These are phyloP conservation scores for Pelodytes ibericus DNA, from an alignment of 2,797 vertebrate genomes.

Conservation along the genomic window DNA sequence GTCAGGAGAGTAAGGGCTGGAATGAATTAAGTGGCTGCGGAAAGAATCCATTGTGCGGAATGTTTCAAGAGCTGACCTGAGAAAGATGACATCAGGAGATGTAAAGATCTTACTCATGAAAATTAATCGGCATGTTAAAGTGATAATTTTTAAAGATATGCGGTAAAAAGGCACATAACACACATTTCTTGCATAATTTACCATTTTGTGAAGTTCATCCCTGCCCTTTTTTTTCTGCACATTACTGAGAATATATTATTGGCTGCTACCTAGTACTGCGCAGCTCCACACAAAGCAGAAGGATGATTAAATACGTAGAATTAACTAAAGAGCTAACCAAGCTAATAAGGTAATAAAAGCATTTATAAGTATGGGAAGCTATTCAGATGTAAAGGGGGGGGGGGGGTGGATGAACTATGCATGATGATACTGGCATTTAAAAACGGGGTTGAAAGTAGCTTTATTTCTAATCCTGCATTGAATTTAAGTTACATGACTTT, in stretches of 20 bases:
- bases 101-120: constrained; percentile 60
- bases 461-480: too few relatives aligned
- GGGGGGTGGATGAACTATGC: too few relatives aligned
- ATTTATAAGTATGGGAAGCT: too few relatives aligned
- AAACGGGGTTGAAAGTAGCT: too few relatives aligned
- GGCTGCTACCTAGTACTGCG: background rate
- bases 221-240: constrained; percentile 41
- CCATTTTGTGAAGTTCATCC: constrained; percentile 58
- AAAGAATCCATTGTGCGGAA: constrained; percentile 63
- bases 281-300: background rate
- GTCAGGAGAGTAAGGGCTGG: constrained; percentile 59
- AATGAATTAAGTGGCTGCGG: constrained; percentile 66
- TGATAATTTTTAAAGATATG: constrained; percentile 66
- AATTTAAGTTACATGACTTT: too few relatives aligned
- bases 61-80: constrained; percentile 62
- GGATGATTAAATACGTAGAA: background rate
- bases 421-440: too few relatives aligned
- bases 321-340: background rate
- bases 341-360: background rate
- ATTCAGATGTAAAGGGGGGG: too few relatives aligned
- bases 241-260: constrained; percentile 48
- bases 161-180: constrained; percentile 57
- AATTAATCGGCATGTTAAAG: constrained; percentile 63
- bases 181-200: constrained; percentile 59
- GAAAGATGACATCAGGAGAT: constrained; percentile 64